These are phyloP conservation scores for Tolypeutes matacus DNA, from an alignment of 2,797 vertebrate species.

Conservation along the genomic window DNA sequence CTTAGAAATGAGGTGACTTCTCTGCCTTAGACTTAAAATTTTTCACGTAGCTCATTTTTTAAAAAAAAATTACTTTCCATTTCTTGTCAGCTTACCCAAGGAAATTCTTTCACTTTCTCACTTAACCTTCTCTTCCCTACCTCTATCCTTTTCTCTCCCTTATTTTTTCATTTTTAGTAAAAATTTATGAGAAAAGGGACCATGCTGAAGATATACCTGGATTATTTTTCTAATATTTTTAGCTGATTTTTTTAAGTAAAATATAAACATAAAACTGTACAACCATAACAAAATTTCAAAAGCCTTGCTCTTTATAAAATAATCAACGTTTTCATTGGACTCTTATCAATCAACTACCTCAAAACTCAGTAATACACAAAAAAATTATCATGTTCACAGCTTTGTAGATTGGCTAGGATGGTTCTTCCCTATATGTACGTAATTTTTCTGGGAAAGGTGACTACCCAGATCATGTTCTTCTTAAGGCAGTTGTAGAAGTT, in stretches of 20 bases:
- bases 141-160: background rate
- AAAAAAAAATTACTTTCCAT: background rate
- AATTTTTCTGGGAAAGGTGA: background rate
- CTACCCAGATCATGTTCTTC: background rate
- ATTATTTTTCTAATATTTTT: background rate
- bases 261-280: background rate
- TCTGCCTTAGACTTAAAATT: background rate
- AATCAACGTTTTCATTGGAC: background rate
- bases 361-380: background rate
- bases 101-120: conserved; percentile 25
- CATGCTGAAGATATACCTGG: background rate
- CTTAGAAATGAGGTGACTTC: background rate
- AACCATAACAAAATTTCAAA: background rate
- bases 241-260: background rate
- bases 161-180: conserved; percentile 24
- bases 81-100: conserved; percentile 27
- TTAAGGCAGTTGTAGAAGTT: background rate
- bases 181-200: background rate
- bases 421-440: background rate
- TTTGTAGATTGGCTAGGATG: background rate
- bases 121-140: background rate
- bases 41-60: background rate
- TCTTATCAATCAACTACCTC: background rate
- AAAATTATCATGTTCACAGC: background rate
- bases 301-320: background rate